Evolutionary conservation across 1,140 invertebrate genomes (phyloP), one percentile per base, ranked within the genome.

Genomic region (Cydia pomonella): DNA sequence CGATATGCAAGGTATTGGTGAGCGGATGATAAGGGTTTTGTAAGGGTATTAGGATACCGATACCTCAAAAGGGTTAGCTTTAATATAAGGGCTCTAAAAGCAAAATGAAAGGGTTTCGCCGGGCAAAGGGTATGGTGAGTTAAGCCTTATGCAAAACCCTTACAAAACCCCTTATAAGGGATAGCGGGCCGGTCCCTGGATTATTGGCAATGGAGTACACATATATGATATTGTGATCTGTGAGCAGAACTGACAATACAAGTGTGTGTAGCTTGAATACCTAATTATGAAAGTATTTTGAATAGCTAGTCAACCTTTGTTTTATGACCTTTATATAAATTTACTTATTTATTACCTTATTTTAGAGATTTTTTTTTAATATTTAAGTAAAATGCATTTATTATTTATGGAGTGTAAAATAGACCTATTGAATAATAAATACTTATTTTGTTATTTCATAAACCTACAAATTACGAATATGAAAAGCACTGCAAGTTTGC

Each of bases 221-320:
- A 33, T 29, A 23, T 13, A 64, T 64, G 25, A 33, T 69, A 69
- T 18, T 69, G 64, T 69, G 64, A 29, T 29, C 63, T 64, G 63
- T 64, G 64, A 41, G 29, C n/a, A 38, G 63, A 69, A 38, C 64
- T 69, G 64, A 69, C 64, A 69, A 69, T 69, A 69, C 64, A 69
- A 69, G 63, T 64, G 63, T 18, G 3, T 41, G 64, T 69, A 69
- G 29, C 27, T 69, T 33, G 29, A 66, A 7, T 66, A 29, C 23
- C 63, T 64, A n/a, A 27, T 27, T 78, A 72, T 76, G 33, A 74
- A 75, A 74, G 64, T 75, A 50, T 76, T 79, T 73, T 73, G 29
- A 75, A 41, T 83, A 83, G 77, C 84, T 86, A 86, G 84, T 86
- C 83, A 86, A 86, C 79, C 72, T 71, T 80, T 78, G 13, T 78